Conservation (phyloP, 2,888 invertebrate species). For the Lithosia quadra region DNA sequence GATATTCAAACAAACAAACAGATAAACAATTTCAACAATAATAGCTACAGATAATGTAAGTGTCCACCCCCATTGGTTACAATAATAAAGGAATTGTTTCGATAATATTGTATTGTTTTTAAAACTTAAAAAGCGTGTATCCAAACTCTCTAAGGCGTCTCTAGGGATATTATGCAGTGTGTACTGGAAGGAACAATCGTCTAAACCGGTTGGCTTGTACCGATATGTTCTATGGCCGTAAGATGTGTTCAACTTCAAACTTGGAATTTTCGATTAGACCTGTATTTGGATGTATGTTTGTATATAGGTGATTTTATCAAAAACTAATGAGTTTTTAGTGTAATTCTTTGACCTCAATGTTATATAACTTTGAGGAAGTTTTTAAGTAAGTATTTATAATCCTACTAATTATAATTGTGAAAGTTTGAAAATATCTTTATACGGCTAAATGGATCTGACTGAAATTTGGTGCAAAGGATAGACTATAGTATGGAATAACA, state of each 20-base stretch:
- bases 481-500: no score
- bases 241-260: neutral
- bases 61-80: neutral
- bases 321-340: neutral
- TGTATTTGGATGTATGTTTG: neutral
- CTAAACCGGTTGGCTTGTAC: constrained; percentile 8
- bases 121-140: neutral
- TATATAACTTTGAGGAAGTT: no score
- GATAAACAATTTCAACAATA: constrained; percentile 4
- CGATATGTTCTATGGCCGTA: neutral
- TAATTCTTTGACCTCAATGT: no score
- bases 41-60: neutral
- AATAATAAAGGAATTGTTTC: neutral
- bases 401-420: no score
- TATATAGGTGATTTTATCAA: neutral
- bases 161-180: neutral
- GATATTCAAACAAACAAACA: neutral
- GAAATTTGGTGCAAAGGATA: no score
- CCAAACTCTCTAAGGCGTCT: neutral
- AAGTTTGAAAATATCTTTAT: no score
- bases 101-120: neutral
- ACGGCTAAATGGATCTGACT: no score
- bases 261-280: neutral
- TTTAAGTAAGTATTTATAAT: no score
- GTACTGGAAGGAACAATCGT: neutral